Conservation (phyloP, 2,113 vertebrate genomes). For the Columba janthina region DNA sequence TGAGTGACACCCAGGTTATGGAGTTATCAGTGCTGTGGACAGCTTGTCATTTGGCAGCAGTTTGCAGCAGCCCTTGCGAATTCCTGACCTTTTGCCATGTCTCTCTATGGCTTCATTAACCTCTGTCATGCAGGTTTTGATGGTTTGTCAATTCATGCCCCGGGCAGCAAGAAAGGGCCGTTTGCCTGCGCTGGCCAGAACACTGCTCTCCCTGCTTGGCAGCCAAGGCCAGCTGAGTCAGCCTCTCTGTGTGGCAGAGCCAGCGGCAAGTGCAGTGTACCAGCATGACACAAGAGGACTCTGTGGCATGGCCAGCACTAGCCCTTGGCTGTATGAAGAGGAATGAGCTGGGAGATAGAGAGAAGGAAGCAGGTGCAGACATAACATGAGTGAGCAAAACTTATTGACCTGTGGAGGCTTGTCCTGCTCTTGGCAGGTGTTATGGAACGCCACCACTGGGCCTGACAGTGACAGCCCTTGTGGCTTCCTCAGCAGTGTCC, state of each 20-base stretch:
- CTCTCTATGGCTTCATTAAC: conserved; percentile 38
- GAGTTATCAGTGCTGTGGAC: not conserved
- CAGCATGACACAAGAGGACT: not conserved
- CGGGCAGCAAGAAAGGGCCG: not conserved
- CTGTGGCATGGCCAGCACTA: not conserved
- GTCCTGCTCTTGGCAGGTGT: not conserved
- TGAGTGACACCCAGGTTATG: not conserved
- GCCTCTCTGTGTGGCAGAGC: not conserved
- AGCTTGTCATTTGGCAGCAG: not conserved
- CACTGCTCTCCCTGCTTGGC: not conserved
- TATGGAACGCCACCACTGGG: not conserved
- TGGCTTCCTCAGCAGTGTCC: not conserved
- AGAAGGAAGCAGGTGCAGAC: not conserved
- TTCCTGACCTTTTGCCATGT: not conserved
- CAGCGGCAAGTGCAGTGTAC: not conserved
- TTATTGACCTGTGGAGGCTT: accelerated
- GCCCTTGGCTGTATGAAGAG: not conserved
- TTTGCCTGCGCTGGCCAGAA: not conserved
- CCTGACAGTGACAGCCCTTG: not conserved
- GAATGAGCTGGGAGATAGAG: not conserved
- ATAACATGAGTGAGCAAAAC: not conserved
- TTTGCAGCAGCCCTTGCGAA: not conserved
- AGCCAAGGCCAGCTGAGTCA: not conserved
- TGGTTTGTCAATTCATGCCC: not conserved
- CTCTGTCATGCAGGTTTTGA: conserved; percentile 27